Evolutionary conservation across 1,140 invertebrate species (phyloP), one percentile per base, ranked within the genome.

Genomic region (Trichonephila inaurata): DNA sequence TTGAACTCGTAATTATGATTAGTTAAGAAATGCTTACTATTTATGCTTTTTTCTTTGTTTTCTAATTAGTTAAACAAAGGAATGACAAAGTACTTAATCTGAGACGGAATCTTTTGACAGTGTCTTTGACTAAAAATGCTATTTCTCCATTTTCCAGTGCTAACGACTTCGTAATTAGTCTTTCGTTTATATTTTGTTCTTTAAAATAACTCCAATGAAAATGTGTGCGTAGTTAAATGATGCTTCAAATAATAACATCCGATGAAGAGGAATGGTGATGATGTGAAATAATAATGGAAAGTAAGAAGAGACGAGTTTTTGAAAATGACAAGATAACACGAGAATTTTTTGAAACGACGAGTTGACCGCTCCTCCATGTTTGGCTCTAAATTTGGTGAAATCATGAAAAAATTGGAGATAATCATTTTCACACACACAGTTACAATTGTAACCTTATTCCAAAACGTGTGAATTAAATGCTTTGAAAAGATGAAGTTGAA

Each of bases 201-300:
- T 44, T 33, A 40, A 77, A 77, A 83, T 83, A 58, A 83, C 82
- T 51, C 82, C 51, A 19, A n/a, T 21, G 82, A 58, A 44, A 77
- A 16, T 19, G 21, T 6, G 62, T 64, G 72, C 72, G 1, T 2
- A 12, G 28, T 19, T 83, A 83, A 83, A 83, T 24, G 82, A 83
- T 24, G 51, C 8, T 83, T 83, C 82, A 60, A 83, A 83, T 83
- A 83, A 83, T 58, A 83, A 83, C 51, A 58, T 83, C 82, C 82
- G 14, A 51, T 58, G 58, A 83, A 83, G 51, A 40, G 82, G 8
- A 83, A 58, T n/a, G n/a, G 7, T 60, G 82, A 83, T 83, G 82
- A 83, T 58, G 82, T 24, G 82, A 83, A 83, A 24, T 83, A 77
- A 77, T 77, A 83, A 83, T 83, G 82, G 58, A 44, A 58, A 51